Evolutionary conservation across 1,140 invertebrate genomes (phyloP).

Genomic region (Harlomillsia oculata): DNA sequence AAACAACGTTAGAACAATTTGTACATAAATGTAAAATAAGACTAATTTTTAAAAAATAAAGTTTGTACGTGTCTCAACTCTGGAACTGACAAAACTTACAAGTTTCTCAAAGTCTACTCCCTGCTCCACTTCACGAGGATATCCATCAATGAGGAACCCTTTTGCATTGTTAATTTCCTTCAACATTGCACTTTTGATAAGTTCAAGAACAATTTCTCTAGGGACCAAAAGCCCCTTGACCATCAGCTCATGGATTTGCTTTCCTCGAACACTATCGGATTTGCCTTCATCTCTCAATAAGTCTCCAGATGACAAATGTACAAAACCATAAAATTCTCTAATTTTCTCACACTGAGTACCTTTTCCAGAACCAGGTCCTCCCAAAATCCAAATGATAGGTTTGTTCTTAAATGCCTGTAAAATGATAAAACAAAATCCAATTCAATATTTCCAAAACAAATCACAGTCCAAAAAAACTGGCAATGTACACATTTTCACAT

Average conservation of each 20-base stretch:
- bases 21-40: not conserved
- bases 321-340: slow-evolving; percentile 76
- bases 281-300: slow-evolving; percentile 76
- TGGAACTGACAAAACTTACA: not conserved
- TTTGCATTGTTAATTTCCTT: slow-evolving; percentile 57
- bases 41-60: not conserved
- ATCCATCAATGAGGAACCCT: slow-evolving; percentile 94
- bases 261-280: slow-evolving; percentile 71
- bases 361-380: slow-evolving; percentile 84
- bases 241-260: slow-evolving; percentile 73
- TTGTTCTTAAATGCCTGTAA: no score
- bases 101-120: slow-evolving; percentile 70
- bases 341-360: slow-evolving; percentile 77
- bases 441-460: no score
- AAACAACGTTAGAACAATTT: not conserved
- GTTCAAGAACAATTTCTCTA: slow-evolving; percentile 69
- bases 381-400: slow-evolving; percentile 59
- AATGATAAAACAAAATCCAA: no score
- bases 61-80: not conserved
- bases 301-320: slow-evolving; percentile 81
- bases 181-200: slow-evolving; percentile 76
- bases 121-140: slow-evolving; percentile 83
- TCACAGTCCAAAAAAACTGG: no score
- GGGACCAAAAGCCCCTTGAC: slow-evolving; percentile 77
- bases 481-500: no score